Evolutionary conservation across 35 echinoderm and acorn worm genomes (phyloP), one percentile per base, ranked within the genome.

Genomic region (Strongylocentrotus purpuratus): DNA sequence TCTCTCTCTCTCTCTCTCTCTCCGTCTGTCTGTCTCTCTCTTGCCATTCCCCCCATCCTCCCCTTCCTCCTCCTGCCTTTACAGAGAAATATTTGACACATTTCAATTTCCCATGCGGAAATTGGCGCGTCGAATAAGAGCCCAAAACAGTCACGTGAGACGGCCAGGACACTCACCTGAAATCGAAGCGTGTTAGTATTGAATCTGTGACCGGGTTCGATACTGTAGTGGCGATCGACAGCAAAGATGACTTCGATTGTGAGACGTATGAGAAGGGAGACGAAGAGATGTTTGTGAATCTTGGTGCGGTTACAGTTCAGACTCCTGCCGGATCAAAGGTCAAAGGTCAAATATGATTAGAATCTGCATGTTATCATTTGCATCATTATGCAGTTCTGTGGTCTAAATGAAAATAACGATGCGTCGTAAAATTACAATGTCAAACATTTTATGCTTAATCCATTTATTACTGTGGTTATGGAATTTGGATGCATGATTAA

Each of bases 241-340:
- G 92, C 90, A 33, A 95, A 89, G n/a, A 97, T 96, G 12, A 98
- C 87, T 86, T 98, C 97, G 17, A 97, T 70, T 0, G 94, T 97
- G 31, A 97, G 85, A 32, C 97, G 94, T 52, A 97, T 90, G 55
- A 98, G 87, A 10, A 98, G 92, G 31, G 97, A 94, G 15, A 94
- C 94, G 33, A 98, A 98, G 47, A 97, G 94, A 93, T 98, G 97
- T 59, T 97, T 96, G 96, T 98, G 97, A 31, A 98, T 98, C 89
- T 97, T 97, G 48, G 95, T 97, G 9, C 97, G 87, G 58, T 97
- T 97, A 92, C 97, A 98, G 31, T 95, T 96, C 25, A 98, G 90
- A 52, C 96, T 97, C 90, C 97, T 98, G 86, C 6, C 7, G 45
- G 55, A 59, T 85, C 17, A 59, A 70, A 78, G 28, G 85, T 14